Evolutionary conservation across 2,113 vertebrate genomes (phyloP).

Genomic region (Ornithorhynchus anatinus): DNA sequence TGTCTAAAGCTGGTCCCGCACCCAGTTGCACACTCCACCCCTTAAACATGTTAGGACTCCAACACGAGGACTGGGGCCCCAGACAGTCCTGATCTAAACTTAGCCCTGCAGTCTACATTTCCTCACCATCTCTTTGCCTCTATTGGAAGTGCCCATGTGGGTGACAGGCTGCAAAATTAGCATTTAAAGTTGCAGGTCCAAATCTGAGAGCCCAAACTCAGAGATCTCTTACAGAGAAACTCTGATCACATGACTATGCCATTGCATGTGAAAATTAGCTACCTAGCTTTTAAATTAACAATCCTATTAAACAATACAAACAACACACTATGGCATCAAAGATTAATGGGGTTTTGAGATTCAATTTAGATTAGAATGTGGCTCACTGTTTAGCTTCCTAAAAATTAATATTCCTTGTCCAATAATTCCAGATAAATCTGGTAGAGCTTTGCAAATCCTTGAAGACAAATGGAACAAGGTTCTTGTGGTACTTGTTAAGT

Average conservation of each 20-base stretch:
- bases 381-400: background rate
- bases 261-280: background rate
- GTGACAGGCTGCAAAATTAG: too few relatives aligned
- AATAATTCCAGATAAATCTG: background rate
- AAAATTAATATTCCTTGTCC: conserved; percentile 6
- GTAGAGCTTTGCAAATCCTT: background rate
- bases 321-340: background rate
- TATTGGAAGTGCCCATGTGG: too few relatives aligned
- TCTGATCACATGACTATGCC: background rate
- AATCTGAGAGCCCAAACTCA: background rate
- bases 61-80: too few relatives aligned
- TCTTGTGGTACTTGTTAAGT: too few relatives aligned
- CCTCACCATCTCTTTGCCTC: too few relatives aligned
- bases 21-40: too few relatives aligned
- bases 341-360: background rate
- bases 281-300: background rate
- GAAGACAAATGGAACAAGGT: background rate
- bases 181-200: background rate
- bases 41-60: too few relatives aligned
- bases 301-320: background rate
- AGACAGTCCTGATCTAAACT: too few relatives aligned
- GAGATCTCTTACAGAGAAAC: background rate
- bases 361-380: conserved; percentile 5
- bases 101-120: too few relatives aligned
- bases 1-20: too few relatives aligned